A percentile compares a stretch with the other conserved stretches of the same genome.
These are phyloP conservation scores for Pelecanus crispus DNA, from an alignment of 2,113 vertebrate genomes.

Conservation along the genomic window DNA sequence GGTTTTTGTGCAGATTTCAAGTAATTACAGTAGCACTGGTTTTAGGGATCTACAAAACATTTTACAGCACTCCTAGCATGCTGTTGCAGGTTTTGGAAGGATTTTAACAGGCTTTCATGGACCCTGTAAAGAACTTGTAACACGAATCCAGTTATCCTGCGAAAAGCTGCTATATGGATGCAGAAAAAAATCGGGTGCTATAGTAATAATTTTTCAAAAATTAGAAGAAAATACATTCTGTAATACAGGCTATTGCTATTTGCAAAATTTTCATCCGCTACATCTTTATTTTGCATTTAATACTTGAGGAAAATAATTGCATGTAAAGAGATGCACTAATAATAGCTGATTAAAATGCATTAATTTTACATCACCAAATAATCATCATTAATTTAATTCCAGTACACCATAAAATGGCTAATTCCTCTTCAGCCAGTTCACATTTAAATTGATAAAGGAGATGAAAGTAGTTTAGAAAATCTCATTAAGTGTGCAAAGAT, in stretches of 20 bases:
- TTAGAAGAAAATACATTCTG: neutral
- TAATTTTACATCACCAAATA: constrained; percentile 44
- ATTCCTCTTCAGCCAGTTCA: constrained; percentile 34
- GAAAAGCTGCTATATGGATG: neutral
- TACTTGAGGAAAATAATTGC: neutral
- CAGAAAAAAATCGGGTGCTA: neutral
- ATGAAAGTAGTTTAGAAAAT: neutral
- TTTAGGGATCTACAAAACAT: neutral
- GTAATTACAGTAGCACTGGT: neutral
- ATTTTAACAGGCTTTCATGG: neutral
- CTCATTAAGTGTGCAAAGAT: constrained; percentile 4
- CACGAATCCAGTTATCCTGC: neutral
- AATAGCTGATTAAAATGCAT: constrained; percentile 46
- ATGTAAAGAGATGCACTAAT: constrained; percentile 1
- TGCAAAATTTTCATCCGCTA: neutral
- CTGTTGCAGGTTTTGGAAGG: neutral
- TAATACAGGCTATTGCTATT: neutral
- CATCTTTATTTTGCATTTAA: neutral
- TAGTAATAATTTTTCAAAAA: neutral
- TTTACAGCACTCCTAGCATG: neutral
- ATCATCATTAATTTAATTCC: constrained; percentile 30
- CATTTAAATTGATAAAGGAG: neutral
- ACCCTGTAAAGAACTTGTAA: neutral
- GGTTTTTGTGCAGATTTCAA: neutral
- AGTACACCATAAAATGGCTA: constrained; percentile 7